phyloP scores from a whole-genome alignment of 53 echinoderm and acorn worm species.

The Actinopyga echinites region DNA sequence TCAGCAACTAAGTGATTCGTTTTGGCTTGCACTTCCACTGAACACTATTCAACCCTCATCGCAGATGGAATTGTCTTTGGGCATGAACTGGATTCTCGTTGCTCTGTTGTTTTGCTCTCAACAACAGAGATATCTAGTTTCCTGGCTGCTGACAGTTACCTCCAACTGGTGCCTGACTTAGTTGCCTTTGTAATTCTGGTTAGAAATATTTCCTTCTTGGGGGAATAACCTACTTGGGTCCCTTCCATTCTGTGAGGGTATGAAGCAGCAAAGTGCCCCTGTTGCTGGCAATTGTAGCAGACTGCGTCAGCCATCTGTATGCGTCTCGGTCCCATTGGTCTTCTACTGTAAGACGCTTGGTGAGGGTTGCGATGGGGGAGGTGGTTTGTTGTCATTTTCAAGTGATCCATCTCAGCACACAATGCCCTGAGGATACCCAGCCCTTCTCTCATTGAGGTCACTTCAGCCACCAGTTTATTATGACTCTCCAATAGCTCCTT shows the following conservation, averaged over 20 bases:
- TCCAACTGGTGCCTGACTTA: neutral
- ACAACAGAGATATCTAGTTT: constrained; percentile 57
- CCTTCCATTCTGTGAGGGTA: neutral
- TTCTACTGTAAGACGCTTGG: neutral
- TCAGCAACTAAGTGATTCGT: too few species aligned
- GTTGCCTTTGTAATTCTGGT: neutral
- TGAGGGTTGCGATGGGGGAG: neutral
- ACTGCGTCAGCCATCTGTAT: neutral
- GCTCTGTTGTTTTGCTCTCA: constrained; percentile 57
- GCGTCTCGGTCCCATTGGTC: neutral
- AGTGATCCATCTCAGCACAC: neutral
- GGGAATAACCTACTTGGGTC: neutral
- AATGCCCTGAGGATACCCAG: neutral
- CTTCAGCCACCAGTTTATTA: neutral
- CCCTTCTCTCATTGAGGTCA: neutral
- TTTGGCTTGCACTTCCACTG: too few species aligned
- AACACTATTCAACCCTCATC: too few species aligned
- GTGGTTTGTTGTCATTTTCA: neutral
- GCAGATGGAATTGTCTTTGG: neutral
- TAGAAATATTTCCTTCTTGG: neutral
- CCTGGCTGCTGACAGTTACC: neutral
- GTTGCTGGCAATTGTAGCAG: constrained; percentile 19
- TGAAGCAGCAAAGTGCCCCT: constrained; percentile 19
- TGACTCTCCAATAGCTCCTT: neutral
- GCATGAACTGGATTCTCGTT: neutral